Conservation (phyloP, 2,888 invertebrate genomes). For the Allacma fusca region DNA sequence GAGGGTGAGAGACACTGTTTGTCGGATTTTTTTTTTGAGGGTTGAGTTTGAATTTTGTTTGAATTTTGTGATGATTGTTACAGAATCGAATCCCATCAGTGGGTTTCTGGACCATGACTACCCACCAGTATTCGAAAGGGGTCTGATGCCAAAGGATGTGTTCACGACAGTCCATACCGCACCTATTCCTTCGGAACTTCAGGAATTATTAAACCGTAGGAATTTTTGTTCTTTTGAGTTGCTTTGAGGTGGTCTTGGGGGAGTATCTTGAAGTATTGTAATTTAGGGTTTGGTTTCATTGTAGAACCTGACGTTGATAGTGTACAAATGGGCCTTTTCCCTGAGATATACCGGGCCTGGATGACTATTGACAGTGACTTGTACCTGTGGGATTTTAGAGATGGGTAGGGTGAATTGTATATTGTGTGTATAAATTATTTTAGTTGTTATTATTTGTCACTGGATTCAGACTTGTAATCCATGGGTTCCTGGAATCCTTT, state of each 20-base stretch:
- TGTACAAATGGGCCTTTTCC: constrained; percentile 86
- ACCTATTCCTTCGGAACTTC: constrained; percentile 89
- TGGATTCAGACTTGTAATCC: constrained; percentile 12
- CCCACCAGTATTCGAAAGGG: constrained; percentile 76
- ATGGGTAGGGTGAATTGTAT: constrained; percentile 74
- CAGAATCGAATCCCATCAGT: constrained; percentile 72
- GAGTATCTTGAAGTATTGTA: too few species aligned
- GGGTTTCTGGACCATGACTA: constrained; percentile 92
- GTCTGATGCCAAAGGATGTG: constrained; percentile 77
- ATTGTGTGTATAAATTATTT: not conserved
- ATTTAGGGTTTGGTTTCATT: not conserved
- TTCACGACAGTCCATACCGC: constrained; percentile 82
- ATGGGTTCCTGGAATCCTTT: too few species aligned
- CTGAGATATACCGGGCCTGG: constrained; percentile 96
- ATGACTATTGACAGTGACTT: constrained; percentile 96
- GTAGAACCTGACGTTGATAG: constrained; percentile 46
- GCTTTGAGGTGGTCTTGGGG: too few species aligned
- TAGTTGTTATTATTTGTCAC: not conserved
- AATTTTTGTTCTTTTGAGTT: not conserved
- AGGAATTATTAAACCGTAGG: constrained; percentile 95
- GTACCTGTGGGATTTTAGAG: constrained; percentile 97
- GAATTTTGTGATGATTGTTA: not conserved
- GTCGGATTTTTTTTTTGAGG: not conserved
- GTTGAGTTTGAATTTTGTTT: not conserved
- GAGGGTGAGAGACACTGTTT: constrained; percentile 1